Evolutionary conservation across 2,888 invertebrate genomes (phyloP).

Genomic region (Iphiclides podalirius): DNA sequence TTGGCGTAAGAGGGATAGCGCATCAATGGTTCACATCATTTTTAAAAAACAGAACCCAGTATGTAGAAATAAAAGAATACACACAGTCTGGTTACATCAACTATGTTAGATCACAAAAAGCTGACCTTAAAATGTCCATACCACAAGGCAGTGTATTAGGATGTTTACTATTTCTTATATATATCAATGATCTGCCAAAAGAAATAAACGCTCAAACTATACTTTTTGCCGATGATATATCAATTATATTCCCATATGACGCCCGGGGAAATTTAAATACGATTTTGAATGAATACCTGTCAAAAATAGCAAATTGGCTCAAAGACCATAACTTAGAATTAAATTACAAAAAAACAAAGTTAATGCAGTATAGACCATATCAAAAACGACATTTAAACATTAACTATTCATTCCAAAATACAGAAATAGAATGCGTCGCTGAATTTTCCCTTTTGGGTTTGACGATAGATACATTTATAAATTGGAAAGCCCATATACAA

Average conservation of each 20-base stretch:
- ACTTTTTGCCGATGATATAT: not conserved
- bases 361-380: no score
- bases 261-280: not conserved
- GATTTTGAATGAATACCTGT: no score
- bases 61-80: conserved; percentile 2
- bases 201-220: not conserved
- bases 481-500: no score
- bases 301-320: not conserved
- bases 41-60: conserved; percentile 2
- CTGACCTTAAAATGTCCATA: not conserved
- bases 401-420: no score
- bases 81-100: not conserved
- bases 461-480: no score
- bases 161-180: not conserved
- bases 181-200: not conserved
- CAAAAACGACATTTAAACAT: not conserved
- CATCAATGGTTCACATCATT: conserved; percentile 5
- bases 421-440: no score
- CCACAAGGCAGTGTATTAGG: not conserved
- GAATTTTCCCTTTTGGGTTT: no score
- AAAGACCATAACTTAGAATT: not conserved
- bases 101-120: not conserved
- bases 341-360: not conserved
- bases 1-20: conserved; percentile 3
- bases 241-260: not conserved